phyloP scores from a whole-genome alignment of 2,797 vertebrate genomes.

The Hippoglossus hippoglossus region DNA sequence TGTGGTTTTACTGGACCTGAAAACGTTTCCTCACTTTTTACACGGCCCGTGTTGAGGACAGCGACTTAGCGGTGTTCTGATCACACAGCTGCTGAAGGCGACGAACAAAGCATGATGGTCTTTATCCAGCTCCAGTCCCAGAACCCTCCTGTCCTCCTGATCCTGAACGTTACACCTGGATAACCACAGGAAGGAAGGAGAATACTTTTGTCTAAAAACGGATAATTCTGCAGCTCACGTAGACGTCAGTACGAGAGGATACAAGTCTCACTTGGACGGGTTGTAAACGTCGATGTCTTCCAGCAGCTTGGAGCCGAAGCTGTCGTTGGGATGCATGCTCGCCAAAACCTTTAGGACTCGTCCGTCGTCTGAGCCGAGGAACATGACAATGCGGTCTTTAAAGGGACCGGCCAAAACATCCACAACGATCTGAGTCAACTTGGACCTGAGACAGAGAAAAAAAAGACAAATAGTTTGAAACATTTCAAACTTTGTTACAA shows the following conservation, averaged over 20 bases:
- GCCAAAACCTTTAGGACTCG: constrained; percentile 93
- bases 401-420: constrained; percentile 90
- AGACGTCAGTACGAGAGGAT: background rate
- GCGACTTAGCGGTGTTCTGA: constrained; percentile 91
- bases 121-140: constrained; percentile 91
- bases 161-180: constrained; percentile 88
- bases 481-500: no score
- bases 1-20: no score
- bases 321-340: constrained; percentile 85
- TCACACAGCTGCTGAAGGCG: constrained; percentile 91
- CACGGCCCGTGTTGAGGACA: constrained; percentile 89
- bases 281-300: constrained; percentile 95
- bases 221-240: background rate
- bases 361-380: constrained; percentile 94
- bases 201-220: background rate
- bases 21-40: constrained; percentile 77
- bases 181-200: background rate
- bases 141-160: constrained; percentile 88
- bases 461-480: no score
- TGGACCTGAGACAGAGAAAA: constrained; percentile 80
- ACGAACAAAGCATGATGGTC: constrained; percentile 91
- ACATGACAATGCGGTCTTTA: constrained; percentile 92
- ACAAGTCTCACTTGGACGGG: constrained; percentile 83
- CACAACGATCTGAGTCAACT: constrained; percentile 90
- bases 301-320: constrained; percentile 89